phyloP scores from a whole-genome alignment of 92 coral and sea anemone species.

The Galaxea fascicularis region DNA sequence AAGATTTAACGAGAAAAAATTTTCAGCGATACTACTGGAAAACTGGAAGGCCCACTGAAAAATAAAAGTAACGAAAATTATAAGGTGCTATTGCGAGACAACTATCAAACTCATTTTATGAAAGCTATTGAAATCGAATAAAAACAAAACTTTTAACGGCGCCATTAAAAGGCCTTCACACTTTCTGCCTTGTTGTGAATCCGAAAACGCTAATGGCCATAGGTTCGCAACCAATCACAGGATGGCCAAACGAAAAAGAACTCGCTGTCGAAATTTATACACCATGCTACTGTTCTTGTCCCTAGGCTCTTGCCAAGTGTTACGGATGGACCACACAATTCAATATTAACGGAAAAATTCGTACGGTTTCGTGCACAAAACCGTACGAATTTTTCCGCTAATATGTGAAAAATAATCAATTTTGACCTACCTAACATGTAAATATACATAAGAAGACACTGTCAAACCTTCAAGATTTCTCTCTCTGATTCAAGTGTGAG shows the following conservation, averaged over 20 bases:
- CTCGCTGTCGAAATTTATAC: too few relatives aligned
- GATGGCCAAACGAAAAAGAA: too few relatives aligned
- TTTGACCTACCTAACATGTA: conserved; percentile 19
- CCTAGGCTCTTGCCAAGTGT: too few relatives aligned
- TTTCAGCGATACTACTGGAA: too few relatives aligned
- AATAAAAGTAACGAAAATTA: too few relatives aligned
- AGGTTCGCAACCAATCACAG: too few relatives aligned
- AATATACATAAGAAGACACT: conserved; percentile 18
- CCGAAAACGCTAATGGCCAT: too few relatives aligned
- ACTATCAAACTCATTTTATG: background rate
- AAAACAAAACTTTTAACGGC: background rate
- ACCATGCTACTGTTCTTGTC: too few relatives aligned
- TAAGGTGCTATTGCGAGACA: background rate
- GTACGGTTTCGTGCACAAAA: background rate
- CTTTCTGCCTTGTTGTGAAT: background rate
- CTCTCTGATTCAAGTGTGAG: background rate
- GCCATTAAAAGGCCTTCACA: background rate
- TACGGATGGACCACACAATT: too few relatives aligned
- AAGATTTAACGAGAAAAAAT: background rate
- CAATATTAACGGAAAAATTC: background rate
- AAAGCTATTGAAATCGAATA: background rate
- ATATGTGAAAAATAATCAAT: conserved; percentile 7
- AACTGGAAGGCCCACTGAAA: too few relatives aligned
- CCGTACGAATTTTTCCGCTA: background rate
- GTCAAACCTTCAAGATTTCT: conserved; percentile 20